Evolutionary conservation across 2,888 invertebrate species (phyloP).

Genomic region (Glyphotaelius pellucidus): DNA sequence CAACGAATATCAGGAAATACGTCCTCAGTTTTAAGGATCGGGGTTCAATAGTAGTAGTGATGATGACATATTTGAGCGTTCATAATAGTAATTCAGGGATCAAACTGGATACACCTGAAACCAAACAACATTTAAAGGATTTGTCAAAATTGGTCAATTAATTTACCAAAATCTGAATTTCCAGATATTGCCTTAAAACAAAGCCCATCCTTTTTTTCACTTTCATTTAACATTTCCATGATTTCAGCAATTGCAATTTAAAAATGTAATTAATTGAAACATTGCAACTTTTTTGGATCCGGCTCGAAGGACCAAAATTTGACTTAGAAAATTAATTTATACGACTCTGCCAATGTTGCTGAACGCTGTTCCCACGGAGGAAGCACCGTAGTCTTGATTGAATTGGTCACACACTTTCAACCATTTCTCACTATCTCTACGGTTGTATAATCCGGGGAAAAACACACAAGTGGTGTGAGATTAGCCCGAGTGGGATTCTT

Average conservation of each 20-base stretch:
- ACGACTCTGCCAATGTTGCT: not conserved
- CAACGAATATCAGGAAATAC: not conserved
- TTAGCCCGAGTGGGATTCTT: constrained; percentile 17
- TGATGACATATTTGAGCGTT: not conserved
- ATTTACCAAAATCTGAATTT: not conserved
- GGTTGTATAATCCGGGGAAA: constrained; percentile 12
- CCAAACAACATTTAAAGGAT: not conserved
- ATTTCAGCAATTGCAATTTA: not conserved
- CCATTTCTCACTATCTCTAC: not conserved
- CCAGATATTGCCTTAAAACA: not conserved
- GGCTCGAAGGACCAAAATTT: not conserved
- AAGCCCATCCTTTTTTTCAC: not conserved
- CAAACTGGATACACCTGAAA: not conserved
- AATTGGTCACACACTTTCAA: not conserved
- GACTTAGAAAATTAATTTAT: not conserved
- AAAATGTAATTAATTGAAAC: not conserved
- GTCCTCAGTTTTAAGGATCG: not conserved
- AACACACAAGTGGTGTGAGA: constrained; percentile 50
- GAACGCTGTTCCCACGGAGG: not conserved
- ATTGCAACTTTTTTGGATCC: not conserved
- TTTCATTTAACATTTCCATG: not conserved
- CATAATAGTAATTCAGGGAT: not conserved
- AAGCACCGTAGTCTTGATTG: not conserved
- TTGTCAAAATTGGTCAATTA: not conserved
- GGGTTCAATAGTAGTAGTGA: not conserved